Evolutionary conservation across 1,140 invertebrate genomes (phyloP), one percentile per base, ranked within the genome.

Genomic region (Mactra quadrangularis): DNA sequence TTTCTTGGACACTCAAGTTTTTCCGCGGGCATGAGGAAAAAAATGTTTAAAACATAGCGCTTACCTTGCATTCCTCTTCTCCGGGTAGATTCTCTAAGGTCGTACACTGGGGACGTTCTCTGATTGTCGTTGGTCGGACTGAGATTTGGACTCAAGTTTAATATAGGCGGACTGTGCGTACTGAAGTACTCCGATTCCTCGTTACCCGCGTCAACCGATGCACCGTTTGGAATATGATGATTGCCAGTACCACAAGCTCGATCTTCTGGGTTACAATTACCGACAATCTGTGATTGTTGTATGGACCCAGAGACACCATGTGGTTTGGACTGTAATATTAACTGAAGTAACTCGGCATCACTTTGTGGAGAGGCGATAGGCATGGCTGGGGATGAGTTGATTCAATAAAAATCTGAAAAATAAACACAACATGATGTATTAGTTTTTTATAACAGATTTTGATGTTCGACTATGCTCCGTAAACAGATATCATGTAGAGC

Each of bases 141-240:
- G 45, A 93, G 82, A 76, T 92, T 92, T 22, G 92, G 92, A 86
- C 91, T 92, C 2, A 93, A 84, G 82, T 92, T 92, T 41, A 93
- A 79, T n/a, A 93, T 89, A 4, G 92, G 92, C 17, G 92, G 92
- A 84, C 90, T 92, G 83, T 91, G 90, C 13, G 91, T 91, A 76
- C 90, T 91, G 52, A 88, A 88, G 33, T 79, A 70, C 17, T 57
- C 62, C 13, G 70, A 66, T 1, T 70, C 78, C 13, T 60, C 72
- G 59, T 55, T 33, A 27, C 33, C 60, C 11, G 62, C 57, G 15
- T 33, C 22, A 45, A 59, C 15, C 64, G 78, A 53, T 31, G 25
- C 52, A 38, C 45, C 52, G 35, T 47, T 19, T 50, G 60, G 27
- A 55, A 75, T 68, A 29, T 71, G 38, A 60, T 55, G 31, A 22